These are phyloP conservation scores for Sinocyclocheilus anophthalmus DNA, from an alignment of 2,113 vertebrate genomes.

Conservation along the genomic window DNA sequence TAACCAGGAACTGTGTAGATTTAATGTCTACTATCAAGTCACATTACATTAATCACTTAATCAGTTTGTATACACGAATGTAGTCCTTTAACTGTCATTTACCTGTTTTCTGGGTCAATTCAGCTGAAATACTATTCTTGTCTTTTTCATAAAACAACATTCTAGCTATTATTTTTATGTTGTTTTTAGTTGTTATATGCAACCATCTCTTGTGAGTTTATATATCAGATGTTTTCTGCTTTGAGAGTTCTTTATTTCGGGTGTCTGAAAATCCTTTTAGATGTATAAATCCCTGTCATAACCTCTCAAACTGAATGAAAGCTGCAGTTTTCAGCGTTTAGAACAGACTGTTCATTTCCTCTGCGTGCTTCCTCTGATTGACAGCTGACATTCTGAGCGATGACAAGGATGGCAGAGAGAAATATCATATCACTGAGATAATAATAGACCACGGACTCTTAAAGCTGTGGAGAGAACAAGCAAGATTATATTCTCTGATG, in stretches of 20 bases:
- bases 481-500: conserved; percentile 20
- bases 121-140: neutral
- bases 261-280: conserved; percentile 14
- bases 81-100: neutral
- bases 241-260: neutral
- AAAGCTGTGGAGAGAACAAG: conserved; percentile 3
- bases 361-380: conserved; percentile 23
- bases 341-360: conserved; percentile 25
- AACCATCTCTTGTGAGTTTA: conserved; percentile 10
- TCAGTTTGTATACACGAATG: neutral
- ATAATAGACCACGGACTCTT: conserved; percentile 19
- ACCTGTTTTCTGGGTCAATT: neutral
- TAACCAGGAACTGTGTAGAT: neutral
- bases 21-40: neutral
- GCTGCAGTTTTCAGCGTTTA: conserved; percentile 17
- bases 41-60: neutral
- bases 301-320: conserved; percentile 20
- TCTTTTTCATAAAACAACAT: neutral
- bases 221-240: neutral
- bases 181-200: conserved; percentile 6
- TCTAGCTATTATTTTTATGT: neutral
- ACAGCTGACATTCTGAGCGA: conserved; percentile 29
- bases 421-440: conserved; percentile 36
- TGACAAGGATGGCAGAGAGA: conserved; percentile 22
- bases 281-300: conserved; percentile 7